phyloP scores from a whole-genome alignment of 2,113 vertebrate genomes.

The Andinoacara biseriatus region DNA sequence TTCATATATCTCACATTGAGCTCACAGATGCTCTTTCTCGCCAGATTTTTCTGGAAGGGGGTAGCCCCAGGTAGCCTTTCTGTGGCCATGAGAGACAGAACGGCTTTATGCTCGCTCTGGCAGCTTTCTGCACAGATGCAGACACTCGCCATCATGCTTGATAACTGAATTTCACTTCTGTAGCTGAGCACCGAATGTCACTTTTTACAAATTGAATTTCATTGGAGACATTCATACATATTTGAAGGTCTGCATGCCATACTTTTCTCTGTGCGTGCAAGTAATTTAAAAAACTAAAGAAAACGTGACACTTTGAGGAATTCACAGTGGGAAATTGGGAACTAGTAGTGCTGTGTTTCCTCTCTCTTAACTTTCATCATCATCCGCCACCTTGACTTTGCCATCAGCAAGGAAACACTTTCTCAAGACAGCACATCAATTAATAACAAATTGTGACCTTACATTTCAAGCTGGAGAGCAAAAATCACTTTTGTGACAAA shows the following conservation, averaged over 20 bases:
- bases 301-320: not conserved
- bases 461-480: not conserved
- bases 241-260: constrained; percentile 19
- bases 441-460: constrained; percentile 30
- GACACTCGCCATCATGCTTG: constrained; percentile 25
- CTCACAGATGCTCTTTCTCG: constrained; percentile 27
- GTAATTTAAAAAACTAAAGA: not conserved
- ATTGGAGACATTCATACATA: constrained; percentile 13
- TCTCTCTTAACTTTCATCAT: constrained; percentile 13
- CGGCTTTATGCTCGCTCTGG: constrained; percentile 42
- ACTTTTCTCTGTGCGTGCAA: not conserved
- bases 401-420: constrained; percentile 35
- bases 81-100: constrained; percentile 49
- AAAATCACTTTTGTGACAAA: not conserved
- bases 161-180: constrained; percentile 35
- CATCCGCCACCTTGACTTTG: constrained; percentile 48
- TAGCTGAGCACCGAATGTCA: constrained; percentile 19
- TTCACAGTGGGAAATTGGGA: not conserved
- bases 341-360: not conserved
- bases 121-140: constrained; percentile 47
- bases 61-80: constrained; percentile 39
- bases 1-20: not conserved
- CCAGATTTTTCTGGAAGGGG: constrained; percentile 13
- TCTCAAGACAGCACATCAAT: constrained; percentile 22
- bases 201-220: constrained; percentile 35